Conservation (phyloP, 2,888 invertebrate species). For the Hyalella azteca region DNA sequence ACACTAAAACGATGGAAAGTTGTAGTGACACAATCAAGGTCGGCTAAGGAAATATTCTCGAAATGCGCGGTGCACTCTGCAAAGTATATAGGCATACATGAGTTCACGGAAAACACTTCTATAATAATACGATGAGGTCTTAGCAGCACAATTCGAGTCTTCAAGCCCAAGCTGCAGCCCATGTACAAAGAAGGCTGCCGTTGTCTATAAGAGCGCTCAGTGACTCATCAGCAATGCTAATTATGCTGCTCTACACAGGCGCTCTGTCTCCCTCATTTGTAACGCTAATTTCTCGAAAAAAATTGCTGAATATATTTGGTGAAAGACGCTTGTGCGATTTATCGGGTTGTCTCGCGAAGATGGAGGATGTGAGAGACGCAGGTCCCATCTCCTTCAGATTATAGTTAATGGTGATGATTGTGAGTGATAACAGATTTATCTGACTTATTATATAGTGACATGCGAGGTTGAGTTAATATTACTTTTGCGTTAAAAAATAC, state of each 20-base stretch:
- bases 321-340: neutral
- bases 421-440: neutral
- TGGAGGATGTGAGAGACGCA: neutral
- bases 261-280: conserved; percentile 26
- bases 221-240: conserved; percentile 15
- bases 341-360: neutral
- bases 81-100: no score
- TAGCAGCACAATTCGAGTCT: no score
- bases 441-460: neutral
- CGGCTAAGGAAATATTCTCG: no score
- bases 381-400: neutral
- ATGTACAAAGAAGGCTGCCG: no score
- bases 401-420: neutral
- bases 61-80: no score
- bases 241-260: neutral
- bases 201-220: no score
- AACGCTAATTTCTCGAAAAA: conserved; percentile 24
- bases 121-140: no score
- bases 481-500: no score
- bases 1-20: no score
- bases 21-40: no score
- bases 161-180: no score
- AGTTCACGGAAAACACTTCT: no score
- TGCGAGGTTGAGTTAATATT: neutral
- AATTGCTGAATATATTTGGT: conserved; percentile 13